Conservation (phyloP, 2,113 vertebrate genomes). For the Bambusicola thoracicus region DNA sequence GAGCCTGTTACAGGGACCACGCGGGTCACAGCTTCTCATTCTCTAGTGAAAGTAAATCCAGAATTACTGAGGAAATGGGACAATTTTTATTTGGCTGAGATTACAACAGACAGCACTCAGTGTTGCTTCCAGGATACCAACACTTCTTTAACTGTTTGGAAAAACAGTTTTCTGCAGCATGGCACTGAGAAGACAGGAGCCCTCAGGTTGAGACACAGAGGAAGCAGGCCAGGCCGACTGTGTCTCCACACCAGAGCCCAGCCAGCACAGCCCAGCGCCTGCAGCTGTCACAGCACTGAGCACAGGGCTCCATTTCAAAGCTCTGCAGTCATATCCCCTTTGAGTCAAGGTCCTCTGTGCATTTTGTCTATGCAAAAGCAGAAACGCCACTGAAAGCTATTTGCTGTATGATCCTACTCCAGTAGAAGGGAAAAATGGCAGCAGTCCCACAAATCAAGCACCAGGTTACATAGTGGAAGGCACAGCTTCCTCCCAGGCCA, state of each 20-base stretch:
- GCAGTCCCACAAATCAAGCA: background rate
- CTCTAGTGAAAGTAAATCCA: background rate
- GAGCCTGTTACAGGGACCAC: background rate
- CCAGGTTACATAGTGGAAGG: background rate
- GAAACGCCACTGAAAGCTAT: background rate
- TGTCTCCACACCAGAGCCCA: background rate
- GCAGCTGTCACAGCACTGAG: background rate
- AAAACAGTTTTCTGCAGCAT: background rate
- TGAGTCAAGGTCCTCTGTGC: background rate
- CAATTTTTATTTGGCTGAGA: background rate
- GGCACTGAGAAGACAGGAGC: background rate
- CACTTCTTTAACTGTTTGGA: background rate
- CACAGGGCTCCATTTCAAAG: background rate
- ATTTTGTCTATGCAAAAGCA: background rate
- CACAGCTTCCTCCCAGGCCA: background rate
- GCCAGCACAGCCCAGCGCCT: fast-evolving
- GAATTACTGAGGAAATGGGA: background rate
- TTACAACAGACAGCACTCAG: background rate
- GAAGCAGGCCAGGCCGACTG: fast-evolving
- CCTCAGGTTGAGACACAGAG: background rate
- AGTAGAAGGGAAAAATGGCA: background rate
- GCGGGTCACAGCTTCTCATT: background rate
- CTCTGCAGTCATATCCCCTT: background rate
- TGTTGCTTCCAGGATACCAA: background rate
- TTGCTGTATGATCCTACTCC: background rate